A percentile compares a stretch with the other conserved stretches of the same genome.
These are phyloP conservation scores for Panthera tigris DNA, from an alignment of 2,113 vertebrate species.

Conservation along the genomic window DNA sequence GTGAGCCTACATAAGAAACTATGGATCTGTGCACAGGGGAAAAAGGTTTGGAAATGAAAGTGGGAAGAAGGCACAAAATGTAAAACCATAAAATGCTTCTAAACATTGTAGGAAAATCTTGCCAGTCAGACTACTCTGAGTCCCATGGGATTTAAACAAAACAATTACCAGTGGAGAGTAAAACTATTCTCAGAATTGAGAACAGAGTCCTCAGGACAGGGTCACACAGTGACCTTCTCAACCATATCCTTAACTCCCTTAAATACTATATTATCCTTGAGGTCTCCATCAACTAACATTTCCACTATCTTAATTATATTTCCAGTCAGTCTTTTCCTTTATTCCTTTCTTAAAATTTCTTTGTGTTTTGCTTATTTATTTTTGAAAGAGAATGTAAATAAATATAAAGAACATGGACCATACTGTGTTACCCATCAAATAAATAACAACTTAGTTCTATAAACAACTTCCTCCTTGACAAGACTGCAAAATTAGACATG, in stretches of 20 bases:
- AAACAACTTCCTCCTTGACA: not conserved
- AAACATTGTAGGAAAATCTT: not conserved
- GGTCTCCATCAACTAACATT: not conserved
- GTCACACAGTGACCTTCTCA: not conserved
- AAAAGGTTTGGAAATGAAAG: not conserved
- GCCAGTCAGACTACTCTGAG: not conserved
- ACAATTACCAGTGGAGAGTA: not conserved
- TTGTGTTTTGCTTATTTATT: not conserved
- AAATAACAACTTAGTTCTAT: not conserved
- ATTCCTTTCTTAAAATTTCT: not conserved
- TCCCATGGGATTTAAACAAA: not conserved
- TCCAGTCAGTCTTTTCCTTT: not conserved
- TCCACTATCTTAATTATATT: not conserved
- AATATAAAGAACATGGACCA: not conserved
- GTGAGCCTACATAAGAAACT: not conserved
- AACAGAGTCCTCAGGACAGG: not conserved
- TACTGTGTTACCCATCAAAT: not conserved
- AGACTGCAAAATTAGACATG: not conserved
- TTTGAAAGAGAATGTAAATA: not conserved
- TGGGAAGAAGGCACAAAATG: not conserved
- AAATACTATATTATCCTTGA: not conserved
- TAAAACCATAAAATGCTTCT: not conserved
- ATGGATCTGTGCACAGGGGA: not conserved
- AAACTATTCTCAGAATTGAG: not conserved
- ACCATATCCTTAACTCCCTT: not conserved